A percentile compares a stretch with the other conserved stretches of the same genome.
Conservation (phyloP, 1,140 invertebrate genomes). For the Papilio aristodemus region DNA sequence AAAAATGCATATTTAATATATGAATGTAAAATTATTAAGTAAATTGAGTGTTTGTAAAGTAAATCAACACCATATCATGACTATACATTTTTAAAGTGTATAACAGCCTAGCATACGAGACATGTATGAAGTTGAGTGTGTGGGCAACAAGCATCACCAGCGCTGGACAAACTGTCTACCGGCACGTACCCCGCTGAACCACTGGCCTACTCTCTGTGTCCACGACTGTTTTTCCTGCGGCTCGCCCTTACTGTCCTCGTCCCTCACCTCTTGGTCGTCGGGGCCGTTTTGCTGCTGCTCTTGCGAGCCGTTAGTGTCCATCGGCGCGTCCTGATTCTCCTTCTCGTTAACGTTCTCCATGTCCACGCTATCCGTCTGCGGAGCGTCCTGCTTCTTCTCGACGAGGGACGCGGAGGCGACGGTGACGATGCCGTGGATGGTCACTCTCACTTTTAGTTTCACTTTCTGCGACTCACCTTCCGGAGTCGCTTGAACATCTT, state of each 20-base stretch:
- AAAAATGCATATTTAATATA: background rate
- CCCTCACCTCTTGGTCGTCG: conserved; percentile 80
- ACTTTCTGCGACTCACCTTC: conserved; percentile 95
- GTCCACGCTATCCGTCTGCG: conserved; percentile 82
- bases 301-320: conserved; percentile 71
- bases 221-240: conserved; percentile 83
- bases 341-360: conserved; percentile 78
- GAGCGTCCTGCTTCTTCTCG: conserved; percentile 87
- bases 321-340: conserved; percentile 73
- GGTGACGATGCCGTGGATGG: conserved; percentile 94
- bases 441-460: conserved; percentile 96
- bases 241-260: conserved; percentile 71
- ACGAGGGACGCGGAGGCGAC: conserved; percentile 91
- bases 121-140: background rate
- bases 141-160: conserved; percentile 67
- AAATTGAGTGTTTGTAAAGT: background rate
- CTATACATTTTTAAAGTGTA: no score
- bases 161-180: conserved; percentile 63
- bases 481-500: conserved; percentile 90
- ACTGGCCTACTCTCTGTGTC: conserved; percentile 84
- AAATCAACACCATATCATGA: no score
- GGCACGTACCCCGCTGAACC: conserved; percentile 84
- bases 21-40: no score
- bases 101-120: no score
- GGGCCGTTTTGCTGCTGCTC: conserved; percentile 73